Base-by-base conservation (phyloP, 2,797 vertebrate species). In the Leptatherina wallacei region DNA sequence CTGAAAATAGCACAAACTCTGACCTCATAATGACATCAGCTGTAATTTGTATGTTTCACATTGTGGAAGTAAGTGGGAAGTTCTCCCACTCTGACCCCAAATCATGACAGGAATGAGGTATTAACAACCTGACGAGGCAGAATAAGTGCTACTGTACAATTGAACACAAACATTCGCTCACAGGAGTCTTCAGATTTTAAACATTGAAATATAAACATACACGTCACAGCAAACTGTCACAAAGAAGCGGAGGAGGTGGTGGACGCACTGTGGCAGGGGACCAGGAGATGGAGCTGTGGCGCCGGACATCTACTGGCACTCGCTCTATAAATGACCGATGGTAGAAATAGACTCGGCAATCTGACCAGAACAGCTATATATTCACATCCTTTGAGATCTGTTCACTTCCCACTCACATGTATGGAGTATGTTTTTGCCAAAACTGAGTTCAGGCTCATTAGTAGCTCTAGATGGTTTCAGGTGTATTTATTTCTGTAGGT, bases 261-360 rank as follows among this genome's bases (percentile, higher is more conserved):
- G 36, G 52, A 70, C 14, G 65, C 82, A 75, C 5, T 86, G 85
- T 76, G 78, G 60, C 70, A 44, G 61, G 52, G 57, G 54, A 77
- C 90, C 93, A 93, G 91, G 69, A 92, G 92, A 88, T 89, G 92
- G 93, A 78, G 92, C 93, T 94, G 88, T 91, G 91, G 88, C 69
- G 81, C 69, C 47, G 72, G 71, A 77, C 73, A 89, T 77, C 35
- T 51, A 32, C 54, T 61, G 47, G 67, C 66, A 38, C 70, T 36
- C 35, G 12, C 18, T 32, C 40, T 49, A 67, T 30, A 61, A 61
- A 55, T 61, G 66, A 78, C 54, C 64, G 61, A 69, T 66, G 70
- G 54, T 42, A 29, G 59, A 75, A 69, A 65, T 29, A 58, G 68
- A 27, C 69, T 70, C 57, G 60, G 47, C 58, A 71, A 62, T 44